These are phyloP conservation scores for Anarrhichthys ocellatus DNA, from an alignment of 2,113 vertebrate species.

Conservation along the genomic window DNA sequence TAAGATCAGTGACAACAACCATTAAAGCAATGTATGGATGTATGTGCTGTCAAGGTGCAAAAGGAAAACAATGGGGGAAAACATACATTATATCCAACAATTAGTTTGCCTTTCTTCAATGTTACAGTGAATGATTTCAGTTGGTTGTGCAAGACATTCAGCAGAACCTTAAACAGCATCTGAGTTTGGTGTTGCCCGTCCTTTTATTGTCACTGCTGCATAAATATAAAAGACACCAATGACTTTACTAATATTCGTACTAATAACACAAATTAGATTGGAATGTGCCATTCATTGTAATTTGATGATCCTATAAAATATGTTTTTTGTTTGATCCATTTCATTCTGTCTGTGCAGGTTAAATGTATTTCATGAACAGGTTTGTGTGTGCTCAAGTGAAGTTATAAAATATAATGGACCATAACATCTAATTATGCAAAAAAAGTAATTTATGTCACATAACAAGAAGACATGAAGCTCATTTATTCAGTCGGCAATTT, in stretches of 20 bases:
- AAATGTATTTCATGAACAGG: background rate
- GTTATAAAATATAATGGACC: background rate
- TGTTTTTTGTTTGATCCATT: background rate
- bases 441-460: background rate
- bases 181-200: too few species aligned
- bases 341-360: background rate
- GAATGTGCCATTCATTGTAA: background rate
- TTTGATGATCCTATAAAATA: background rate
- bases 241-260: background rate
- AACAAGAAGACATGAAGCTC: background rate
- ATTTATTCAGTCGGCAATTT: background rate
- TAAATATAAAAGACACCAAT: background rate
- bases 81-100: background rate
- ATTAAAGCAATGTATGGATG: background rate
- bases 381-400: background rate
- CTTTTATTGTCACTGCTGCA: background rate
- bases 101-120: background rate
- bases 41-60: background rate
- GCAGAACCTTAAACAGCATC: background rate
- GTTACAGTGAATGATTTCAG: background rate
- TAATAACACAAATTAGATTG: background rate
- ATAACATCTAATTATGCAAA: background rate
- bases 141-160: background rate
- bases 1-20: background rate
- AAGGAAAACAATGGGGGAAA: background rate